Percentiles rank a stretch among this genome's conserved stretches.
phyloP scores from a whole-genome alignment of 2,113 vertebrate species.

The Centrocercus urophasianus region DNA sequence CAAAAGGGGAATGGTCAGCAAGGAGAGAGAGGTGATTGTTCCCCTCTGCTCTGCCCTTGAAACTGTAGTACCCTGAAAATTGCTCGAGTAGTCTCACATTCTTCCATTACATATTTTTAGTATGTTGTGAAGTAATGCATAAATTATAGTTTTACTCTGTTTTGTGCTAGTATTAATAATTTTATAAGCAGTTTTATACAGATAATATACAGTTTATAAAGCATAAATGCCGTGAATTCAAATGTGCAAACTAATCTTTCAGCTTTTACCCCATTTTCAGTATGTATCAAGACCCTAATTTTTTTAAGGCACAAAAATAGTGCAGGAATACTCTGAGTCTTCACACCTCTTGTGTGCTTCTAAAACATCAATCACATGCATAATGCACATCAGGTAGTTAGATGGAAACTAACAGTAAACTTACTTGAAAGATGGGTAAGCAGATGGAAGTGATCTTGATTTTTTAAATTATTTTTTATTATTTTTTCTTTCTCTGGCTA shows the following conservation, averaged over 20 bases:
- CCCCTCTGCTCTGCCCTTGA: neutral
- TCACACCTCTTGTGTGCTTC: neutral
- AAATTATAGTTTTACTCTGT: neutral
- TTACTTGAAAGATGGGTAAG: neutral
- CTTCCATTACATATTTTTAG: neutral
- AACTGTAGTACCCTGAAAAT: neutral
- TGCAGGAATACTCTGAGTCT: neutral
- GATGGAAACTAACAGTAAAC: neutral
- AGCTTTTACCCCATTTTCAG: neutral
- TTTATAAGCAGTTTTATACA: neutral
- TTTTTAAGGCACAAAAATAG: neutral
- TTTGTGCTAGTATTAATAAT: neutral
- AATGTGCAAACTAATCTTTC: neutral
- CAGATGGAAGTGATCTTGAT: neutral
- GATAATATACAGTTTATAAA: neutral
- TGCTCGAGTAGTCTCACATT: neutral
- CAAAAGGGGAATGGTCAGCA: neutral
- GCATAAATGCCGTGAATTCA: neutral
- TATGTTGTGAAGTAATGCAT: neutral
- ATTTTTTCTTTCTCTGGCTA: neutral
- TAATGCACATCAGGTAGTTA: neutral
- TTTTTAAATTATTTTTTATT: neutral
- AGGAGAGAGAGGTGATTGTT: neutral
- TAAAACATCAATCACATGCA: neutral
- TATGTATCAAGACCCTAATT: neutral